phyloP scores from a whole-genome alignment of 2,888 invertebrate genomes.

The Scaptomyza flava region DNA sequence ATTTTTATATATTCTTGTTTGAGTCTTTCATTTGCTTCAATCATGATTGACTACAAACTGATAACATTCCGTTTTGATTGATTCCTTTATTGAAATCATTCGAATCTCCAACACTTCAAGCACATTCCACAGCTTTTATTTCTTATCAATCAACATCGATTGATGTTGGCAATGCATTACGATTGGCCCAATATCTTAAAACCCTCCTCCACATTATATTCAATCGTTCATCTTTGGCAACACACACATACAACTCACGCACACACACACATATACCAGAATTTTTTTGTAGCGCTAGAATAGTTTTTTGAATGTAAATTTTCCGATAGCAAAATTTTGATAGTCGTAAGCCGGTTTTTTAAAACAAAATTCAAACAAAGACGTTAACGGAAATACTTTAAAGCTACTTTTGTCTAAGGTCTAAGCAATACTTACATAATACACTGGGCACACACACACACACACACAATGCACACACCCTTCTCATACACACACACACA shows the following conservation, averaged over 20 bases:
- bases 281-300: conserved; percentile 55
- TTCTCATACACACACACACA: conserved; percentile 18
- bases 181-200: conserved; percentile 15
- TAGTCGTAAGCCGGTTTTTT: conserved; percentile 44
- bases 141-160: conserved; percentile 14
- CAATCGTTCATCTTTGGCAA: conserved; percentile 43
- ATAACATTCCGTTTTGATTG: conserved; percentile 4
- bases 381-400: conserved; percentile 63
- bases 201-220: conserved; percentile 16
- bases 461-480: conserved; percentile 18
- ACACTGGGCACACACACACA: conserved; percentile 37
- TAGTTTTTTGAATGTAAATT: conserved; percentile 44
- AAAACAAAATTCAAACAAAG: conserved; percentile 22
- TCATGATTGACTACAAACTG: background rate
- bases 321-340: conserved; percentile 52
- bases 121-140: conserved; percentile 54
- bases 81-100: background rate
- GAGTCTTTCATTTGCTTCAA: background rate
- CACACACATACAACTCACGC: conserved; percentile 30
- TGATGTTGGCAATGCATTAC: conserved; percentile 35
- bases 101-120: conserved; percentile 46
- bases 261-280: conserved; percentile 53
- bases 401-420: conserved; percentile 73
- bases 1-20: background rate
- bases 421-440: conserved; percentile 55